phyloP scores from a whole-genome alignment of 2,888 invertebrate species.

The Camptogramma bilineatum region DNA sequence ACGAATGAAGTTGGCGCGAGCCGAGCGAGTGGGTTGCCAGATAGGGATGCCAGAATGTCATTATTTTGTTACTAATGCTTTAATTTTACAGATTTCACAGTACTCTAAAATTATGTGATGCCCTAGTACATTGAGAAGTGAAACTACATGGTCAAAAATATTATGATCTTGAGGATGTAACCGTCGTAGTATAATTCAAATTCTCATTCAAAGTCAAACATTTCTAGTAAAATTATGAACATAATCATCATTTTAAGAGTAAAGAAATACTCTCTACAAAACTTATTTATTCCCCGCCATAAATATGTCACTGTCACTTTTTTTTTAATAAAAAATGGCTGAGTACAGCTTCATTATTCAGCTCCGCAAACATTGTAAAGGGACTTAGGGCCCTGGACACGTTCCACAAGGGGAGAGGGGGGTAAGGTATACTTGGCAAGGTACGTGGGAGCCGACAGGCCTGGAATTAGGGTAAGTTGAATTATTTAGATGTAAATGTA shows the following conservation, averaged over 20 bases:
- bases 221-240: too few relatives aligned
- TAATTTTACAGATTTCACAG: too few relatives aligned
- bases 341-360: conserved; percentile 15
- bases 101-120: too few relatives aligned
- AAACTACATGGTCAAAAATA: too few relatives aligned
- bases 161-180: too few relatives aligned
- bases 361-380: conserved; percentile 15
- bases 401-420: conserved; percentile 1
- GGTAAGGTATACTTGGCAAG: conserved; percentile 15
- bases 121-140: too few relatives aligned
- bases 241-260: not conserved
- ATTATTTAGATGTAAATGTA: conserved; percentile 17
- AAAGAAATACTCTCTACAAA: not conserved
- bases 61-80: too few relatives aligned
- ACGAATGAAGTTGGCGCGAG: too few relatives aligned
- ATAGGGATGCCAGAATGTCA: too few relatives aligned
- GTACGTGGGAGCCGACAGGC: conserved; percentile 15
- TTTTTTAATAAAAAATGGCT: not conserved
- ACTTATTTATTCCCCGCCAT: not conserved
- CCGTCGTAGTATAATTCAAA: too few relatives aligned
- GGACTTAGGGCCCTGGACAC: conserved; percentile 19
- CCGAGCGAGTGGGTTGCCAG: too few relatives aligned
- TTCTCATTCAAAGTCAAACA: too few relatives aligned
- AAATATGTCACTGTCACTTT: not conserved
- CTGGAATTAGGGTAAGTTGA: conserved; percentile 26